A percentile compares a stretch with the other conserved stretches of the same genome.
phyloP scores from a whole-genome alignment of 2,113 vertebrate species.

The Brachirus orientalis region DNA sequence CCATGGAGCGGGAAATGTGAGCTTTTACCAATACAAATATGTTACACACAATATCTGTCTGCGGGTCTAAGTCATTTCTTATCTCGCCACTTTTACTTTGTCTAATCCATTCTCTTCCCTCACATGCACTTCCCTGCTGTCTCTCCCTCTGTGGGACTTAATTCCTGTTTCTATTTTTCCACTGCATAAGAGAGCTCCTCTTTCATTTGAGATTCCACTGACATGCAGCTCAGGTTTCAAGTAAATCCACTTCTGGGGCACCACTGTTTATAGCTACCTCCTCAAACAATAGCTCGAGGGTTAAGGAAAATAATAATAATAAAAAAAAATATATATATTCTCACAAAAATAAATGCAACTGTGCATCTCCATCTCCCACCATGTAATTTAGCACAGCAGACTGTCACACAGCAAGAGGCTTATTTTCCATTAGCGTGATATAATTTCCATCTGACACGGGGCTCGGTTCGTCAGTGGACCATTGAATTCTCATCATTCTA shows the following conservation, averaged over 20 bases:
- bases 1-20: neutral
- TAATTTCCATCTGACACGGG: conserved; percentile 58
- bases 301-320: conserved; percentile 39
- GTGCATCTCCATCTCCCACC: conserved; percentile 1
- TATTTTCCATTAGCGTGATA: conserved; percentile 50
- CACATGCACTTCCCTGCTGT: neutral
- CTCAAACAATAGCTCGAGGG: conserved; percentile 38
- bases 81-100: neutral
- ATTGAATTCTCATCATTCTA: conserved; percentile 55
- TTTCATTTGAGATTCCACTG: conserved; percentile 56
- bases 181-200: conserved; percentile 11
- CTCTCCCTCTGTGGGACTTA: conserved; percentile 18
- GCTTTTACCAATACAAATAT: neutral
- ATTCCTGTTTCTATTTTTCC: conserved; percentile 59
- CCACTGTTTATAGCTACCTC: conserved; percentile 38
- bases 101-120: neutral
- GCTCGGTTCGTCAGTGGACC: conserved; percentile 35
- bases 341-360: conserved; percentile 37
- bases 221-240: conserved; percentile 54
- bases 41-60: neutral
- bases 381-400: conserved; percentile 30
- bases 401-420: conserved; percentile 54
- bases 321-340: no score
- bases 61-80: neutral
- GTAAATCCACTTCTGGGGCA: conserved; percentile 34